Evolutionary conservation across 2,113 vertebrate species (phyloP).

Genomic region (Anas platyrhynchos): DNA sequence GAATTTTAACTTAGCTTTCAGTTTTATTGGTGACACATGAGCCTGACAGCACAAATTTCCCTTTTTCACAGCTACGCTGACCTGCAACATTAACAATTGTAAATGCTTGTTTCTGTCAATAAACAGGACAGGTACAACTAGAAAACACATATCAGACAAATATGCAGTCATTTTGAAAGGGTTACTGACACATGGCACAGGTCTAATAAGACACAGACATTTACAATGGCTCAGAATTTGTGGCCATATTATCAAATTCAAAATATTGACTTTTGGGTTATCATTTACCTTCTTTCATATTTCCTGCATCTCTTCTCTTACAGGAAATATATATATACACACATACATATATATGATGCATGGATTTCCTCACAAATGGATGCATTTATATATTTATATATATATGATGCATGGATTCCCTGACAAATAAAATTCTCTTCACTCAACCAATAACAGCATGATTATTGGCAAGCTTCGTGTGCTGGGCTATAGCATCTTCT

Average conservation of each 20-base stretch:
- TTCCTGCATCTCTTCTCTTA: not conserved
- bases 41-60: not conserved
- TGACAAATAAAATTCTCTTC: not conserved
- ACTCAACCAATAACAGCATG: rapidly evolving
- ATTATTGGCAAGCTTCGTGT: not conserved
- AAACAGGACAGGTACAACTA: not conserved
- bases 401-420: not conserved
- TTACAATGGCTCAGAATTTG: not conserved
- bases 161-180: not conserved
- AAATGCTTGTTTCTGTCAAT: not conserved
- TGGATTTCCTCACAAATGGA: not conserved
- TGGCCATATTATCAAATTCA: not conserved
- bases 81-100: not conserved
- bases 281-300: not conserved
- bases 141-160: not conserved
- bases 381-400: too few relatives aligned
- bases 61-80: not conserved
- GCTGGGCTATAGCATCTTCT: not conserved
- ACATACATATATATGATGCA: too few relatives aligned
- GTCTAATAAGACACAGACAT: not conserved
- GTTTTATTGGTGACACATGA: not conserved
- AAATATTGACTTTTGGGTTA: not conserved
- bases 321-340: too few relatives aligned
- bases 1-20: not conserved
- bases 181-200: not conserved